These are phyloP conservation scores for Lasioglossum calceatum DNA, from an alignment of 2,888 invertebrate genomes.

Conservation along the genomic window DNA sequence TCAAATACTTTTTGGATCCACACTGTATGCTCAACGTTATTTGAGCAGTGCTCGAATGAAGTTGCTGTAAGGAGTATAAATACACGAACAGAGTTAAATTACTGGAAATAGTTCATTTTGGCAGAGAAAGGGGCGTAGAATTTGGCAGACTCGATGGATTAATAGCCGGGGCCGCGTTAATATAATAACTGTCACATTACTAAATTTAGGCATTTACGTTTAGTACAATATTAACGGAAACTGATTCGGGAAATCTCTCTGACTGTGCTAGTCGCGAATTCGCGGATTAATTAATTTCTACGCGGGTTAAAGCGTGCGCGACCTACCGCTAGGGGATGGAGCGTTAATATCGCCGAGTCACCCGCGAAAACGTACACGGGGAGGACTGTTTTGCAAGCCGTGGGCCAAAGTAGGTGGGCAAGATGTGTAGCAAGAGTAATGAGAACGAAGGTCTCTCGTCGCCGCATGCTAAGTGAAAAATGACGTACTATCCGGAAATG, in stretches of 20 bases:
- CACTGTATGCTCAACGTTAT: no score
- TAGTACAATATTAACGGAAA: not conserved
- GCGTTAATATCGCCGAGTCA: slow-evolving; percentile 2
- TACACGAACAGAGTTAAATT: not conserved
- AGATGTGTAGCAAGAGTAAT: slow-evolving; percentile 24
- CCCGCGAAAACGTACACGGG: not conserved
- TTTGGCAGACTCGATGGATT: not conserved
- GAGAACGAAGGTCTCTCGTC: slow-evolving; percentile 22
- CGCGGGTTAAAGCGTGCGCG: not conserved
- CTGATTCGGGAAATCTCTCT: not conserved
- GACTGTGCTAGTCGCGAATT: not conserved
- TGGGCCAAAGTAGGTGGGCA: not conserved
- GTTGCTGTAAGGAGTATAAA: not conserved
- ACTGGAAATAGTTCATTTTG: not conserved
- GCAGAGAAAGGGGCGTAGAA: not conserved
- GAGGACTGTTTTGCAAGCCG: not conserved
- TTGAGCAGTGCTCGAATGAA: no score
- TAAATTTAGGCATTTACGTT: not conserved
- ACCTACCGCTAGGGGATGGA: not conserved
- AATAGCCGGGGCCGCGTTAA: not conserved
- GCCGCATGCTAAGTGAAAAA: slow-evolving; percentile 46
- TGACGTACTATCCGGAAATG: slow-evolving; percentile 25
- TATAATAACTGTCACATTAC: not conserved
- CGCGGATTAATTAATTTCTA: not conserved
- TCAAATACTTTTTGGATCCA: no score